A percentile compares a stretch with the other conserved stretches of the same genome.
phyloP scores from a whole-genome alignment of 2,113 vertebrate genomes.

The Oncorhynchus mykiss region DNA sequence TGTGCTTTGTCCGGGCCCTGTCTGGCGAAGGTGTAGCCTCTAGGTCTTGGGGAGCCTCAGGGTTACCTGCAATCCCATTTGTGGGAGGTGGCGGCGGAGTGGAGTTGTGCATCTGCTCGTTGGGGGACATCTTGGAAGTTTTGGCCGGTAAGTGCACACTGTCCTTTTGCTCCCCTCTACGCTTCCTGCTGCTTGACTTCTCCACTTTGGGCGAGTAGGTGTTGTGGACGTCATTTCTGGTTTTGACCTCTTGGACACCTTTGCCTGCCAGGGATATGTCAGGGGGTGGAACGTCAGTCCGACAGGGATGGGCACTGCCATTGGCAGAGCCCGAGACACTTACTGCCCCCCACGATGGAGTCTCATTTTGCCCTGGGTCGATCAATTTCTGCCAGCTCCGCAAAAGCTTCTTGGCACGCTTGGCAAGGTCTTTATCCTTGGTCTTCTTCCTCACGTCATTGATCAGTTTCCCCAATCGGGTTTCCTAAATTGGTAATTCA shows the following conservation, averaged over 20 bases:
- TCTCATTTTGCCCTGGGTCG: slow-evolving; percentile 83
- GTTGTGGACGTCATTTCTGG: slow-evolving; percentile 89
- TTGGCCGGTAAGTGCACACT: slow-evolving; percentile 84
- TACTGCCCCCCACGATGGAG: slow-evolving; percentile 60
- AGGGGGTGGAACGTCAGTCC: slow-evolving; percentile 75
- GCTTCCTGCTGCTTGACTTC: slow-evolving; percentile 84
- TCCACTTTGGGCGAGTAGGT: slow-evolving; percentile 86
- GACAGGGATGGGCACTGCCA: slow-evolving; percentile 85
- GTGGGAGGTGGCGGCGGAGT: slow-evolving; percentile 77
- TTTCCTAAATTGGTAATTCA: slow-evolving; percentile 77
- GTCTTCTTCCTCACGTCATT: slow-evolving; percentile 98
- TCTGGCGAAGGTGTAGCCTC: slow-evolving; percentile 76
- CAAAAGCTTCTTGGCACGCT: slow-evolving; percentile 95
- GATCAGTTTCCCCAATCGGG: slow-evolving; percentile 95
- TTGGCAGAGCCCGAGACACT: slow-evolving; percentile 83
- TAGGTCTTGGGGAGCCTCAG: slow-evolving; percentile 79
- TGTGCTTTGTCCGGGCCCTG: slow-evolving; percentile 77
- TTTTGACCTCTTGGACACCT: slow-evolving; percentile 83
- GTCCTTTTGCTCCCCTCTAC: slow-evolving; percentile 84
- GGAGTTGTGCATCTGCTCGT: slow-evolving; percentile 78
- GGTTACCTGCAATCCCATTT: slow-evolving; percentile 88
- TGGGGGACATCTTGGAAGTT: slow-evolving; percentile 79
- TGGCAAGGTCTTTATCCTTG: slow-evolving; percentile 95
- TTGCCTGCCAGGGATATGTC: slow-evolving; percentile 72
- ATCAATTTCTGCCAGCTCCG: slow-evolving; percentile 97